Evolutionary conservation across 2,888 invertebrate genomes (phyloP).

Genomic region (Gasteruption jaculator): DNA sequence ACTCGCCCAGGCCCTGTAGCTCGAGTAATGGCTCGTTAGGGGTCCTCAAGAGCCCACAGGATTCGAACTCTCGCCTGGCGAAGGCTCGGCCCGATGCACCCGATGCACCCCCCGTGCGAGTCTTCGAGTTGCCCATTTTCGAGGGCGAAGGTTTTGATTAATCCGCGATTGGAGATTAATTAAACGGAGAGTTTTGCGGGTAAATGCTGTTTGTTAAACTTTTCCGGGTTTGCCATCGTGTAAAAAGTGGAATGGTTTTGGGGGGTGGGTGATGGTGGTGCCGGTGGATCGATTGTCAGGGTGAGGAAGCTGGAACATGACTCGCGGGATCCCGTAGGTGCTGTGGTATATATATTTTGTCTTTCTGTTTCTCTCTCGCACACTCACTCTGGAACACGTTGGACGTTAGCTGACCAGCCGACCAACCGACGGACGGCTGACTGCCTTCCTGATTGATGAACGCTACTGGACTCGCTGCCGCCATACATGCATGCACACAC

Average conservation of each 20-base stretch:
- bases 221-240: too few relatives aligned
- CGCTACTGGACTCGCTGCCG: constrained; percentile 46
- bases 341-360: constrained; percentile 20
- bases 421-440: constrained; percentile 45
- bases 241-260: constrained; percentile 18
- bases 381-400: constrained; percentile 36
- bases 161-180: too few relatives aligned
- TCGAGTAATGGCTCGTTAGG: too few relatives aligned
- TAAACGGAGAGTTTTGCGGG: too few relatives aligned
- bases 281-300: constrained; percentile 40
- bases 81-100: too few relatives aligned
- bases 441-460: constrained; percentile 47
- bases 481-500: constrained; percentile 38
- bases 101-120: too few relatives aligned
- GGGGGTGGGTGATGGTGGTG: constrained; percentile 20
- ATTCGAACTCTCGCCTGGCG: too few relatives aligned
- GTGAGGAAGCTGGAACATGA: constrained; percentile 43
- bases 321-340: constrained; percentile 38
- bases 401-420: constrained; percentile 35
- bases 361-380: constrained; percentile 39
- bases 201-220: too few relatives aligned
- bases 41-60: too few relatives aligned
- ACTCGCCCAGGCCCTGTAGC: too few relatives aligned
- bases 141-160: too few relatives aligned
- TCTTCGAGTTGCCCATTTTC: too few relatives aligned